phyloP scores from a whole-genome alignment of 2,888 invertebrate species.

The Pantelozetes paolii region DNA sequence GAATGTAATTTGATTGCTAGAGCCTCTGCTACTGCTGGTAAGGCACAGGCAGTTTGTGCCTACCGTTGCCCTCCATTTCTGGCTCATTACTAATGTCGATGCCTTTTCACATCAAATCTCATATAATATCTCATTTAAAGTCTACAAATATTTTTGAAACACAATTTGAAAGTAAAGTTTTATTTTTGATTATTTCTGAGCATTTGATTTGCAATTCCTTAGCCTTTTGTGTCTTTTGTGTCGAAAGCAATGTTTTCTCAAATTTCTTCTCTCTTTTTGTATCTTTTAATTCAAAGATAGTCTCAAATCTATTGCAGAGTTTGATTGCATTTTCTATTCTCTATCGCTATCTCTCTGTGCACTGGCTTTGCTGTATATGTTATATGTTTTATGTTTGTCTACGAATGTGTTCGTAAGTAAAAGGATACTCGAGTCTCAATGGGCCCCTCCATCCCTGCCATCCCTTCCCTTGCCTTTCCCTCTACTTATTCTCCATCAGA shows the following conservation, averaged over 20 bases:
- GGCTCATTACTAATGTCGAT: slow-evolving; percentile 33
- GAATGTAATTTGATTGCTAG: slow-evolving; percentile 41
- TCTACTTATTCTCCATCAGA: slow-evolving; percentile 28
- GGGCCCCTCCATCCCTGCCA: slow-evolving; percentile 27
- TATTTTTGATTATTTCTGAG: neutral
- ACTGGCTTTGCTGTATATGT: no score
- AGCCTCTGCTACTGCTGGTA: neutral
- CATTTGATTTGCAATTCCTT: neutral
- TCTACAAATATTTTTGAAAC: neutral
- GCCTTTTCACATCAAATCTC: slow-evolving; percentile 41
- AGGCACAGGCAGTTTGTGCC: neutral
- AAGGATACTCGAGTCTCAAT: slow-evolving; percentile 38
- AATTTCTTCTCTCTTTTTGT: slow-evolving; percentile 30
- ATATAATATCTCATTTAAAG: neutral
- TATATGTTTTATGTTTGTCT: slow-evolving; percentile 30
- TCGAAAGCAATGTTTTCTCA: slow-evolving; percentile 15
- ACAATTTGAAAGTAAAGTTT: neutral
- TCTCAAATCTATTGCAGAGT: slow-evolving; percentile 28
- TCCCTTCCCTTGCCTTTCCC: slow-evolving; percentile 25
- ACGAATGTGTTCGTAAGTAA: slow-evolving; percentile 27
- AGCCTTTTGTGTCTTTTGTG: no score
- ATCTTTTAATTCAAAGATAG: slow-evolving; percentile 36
- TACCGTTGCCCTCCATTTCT: neutral
- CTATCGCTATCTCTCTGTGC: slow-evolving; percentile 26
- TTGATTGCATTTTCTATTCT: slow-evolving; percentile 39